A percentile compares a stretch with the other conserved stretches of the same genome.
phyloP scores from a whole-genome alignment of 2,113 vertebrate species.

The Podarcis muralis region DNA sequence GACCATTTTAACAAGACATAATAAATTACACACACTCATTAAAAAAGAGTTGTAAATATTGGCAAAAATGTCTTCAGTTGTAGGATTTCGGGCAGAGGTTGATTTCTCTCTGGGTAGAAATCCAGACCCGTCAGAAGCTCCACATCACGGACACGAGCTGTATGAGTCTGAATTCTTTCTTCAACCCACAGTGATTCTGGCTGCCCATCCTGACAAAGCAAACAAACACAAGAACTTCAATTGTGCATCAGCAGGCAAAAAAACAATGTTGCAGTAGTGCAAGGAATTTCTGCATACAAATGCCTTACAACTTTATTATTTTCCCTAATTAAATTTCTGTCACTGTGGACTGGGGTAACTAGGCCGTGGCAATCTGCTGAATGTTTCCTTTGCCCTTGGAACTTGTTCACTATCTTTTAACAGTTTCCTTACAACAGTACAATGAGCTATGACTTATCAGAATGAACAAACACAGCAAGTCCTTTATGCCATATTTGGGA shows the following conservation, averaged over 20 bases:
- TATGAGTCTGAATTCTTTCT: slow-evolving; percentile 83
- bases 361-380: neutral
- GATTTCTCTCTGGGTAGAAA: slow-evolving; percentile 86
- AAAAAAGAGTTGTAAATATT: slow-evolving; percentile 65
- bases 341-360: neutral
- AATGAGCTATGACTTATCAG: neutral
- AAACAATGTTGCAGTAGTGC: neutral
- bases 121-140: slow-evolving; percentile 93
- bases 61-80: slow-evolving; percentile 90
- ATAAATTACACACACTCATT: slow-evolving; percentile 36
- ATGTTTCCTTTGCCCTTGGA: neutral
- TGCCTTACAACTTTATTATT: neutral
- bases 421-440: neutral
- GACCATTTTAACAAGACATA: slow-evolving; percentile 18
- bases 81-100: slow-evolving; percentile 83
- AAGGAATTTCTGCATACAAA: neutral
- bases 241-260: neutral
- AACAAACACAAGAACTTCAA: slow-evolving; percentile 33
- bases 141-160: slow-evolving; percentile 87
- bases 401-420: neutral
- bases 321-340: neutral
- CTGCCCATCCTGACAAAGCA: slow-evolving; percentile 73
- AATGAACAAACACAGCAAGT: neutral
- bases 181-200: slow-evolving; percentile 78
- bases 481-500: too few relatives aligned